phyloP scores from a whole-genome alignment of 2,888 invertebrate species.

The Dicyrtoma fusca region DNA sequence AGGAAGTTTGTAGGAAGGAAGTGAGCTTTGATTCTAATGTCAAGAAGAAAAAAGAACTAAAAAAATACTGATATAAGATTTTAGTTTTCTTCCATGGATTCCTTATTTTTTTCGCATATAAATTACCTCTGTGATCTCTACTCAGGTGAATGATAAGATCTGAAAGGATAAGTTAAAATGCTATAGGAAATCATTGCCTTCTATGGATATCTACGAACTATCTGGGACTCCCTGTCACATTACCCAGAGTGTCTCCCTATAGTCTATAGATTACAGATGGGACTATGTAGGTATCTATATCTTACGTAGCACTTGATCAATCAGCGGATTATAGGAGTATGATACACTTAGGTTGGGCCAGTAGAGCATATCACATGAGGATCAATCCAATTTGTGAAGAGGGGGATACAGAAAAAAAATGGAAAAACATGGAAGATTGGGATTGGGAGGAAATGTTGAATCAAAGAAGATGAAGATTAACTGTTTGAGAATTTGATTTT shows the following conservation, averaged over 20 bases:
- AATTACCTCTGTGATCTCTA: slow-evolving; percentile 31
- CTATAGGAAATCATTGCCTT: slow-evolving; percentile 2
- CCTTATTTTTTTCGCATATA: slow-evolving; percentile 3
- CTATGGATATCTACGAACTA: neutral
- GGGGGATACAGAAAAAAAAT: too few species aligned
- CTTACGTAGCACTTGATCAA: too few species aligned
- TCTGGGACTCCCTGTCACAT: too few species aligned
- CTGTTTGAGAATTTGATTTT: neutral
- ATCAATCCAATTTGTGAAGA: slow-evolving; percentile 11
- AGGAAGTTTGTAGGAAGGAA: neutral
- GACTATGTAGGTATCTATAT: too few species aligned
- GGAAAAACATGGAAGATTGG: neutral
- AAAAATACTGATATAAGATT: neutral
- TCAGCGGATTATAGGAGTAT: too few species aligned
- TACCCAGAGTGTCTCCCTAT: too few species aligned
- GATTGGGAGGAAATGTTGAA: neutral
- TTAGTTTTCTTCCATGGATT: too few species aligned
- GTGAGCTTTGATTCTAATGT: neutral
- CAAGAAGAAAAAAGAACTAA: too few species aligned
- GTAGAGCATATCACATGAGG: slow-evolving; percentile 1
- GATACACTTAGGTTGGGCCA: neutral
- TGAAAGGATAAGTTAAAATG: slow-evolving; percentile 14
- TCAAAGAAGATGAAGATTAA: neutral
- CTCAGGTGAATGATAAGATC: slow-evolving; percentile 31
- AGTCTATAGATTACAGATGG: too few species aligned